Percentiles rank a stretch among this genome's conserved stretches.
Conservation (phyloP, 2,797 vertebrate genomes). For the Gymnothorax reevesii region DNA sequence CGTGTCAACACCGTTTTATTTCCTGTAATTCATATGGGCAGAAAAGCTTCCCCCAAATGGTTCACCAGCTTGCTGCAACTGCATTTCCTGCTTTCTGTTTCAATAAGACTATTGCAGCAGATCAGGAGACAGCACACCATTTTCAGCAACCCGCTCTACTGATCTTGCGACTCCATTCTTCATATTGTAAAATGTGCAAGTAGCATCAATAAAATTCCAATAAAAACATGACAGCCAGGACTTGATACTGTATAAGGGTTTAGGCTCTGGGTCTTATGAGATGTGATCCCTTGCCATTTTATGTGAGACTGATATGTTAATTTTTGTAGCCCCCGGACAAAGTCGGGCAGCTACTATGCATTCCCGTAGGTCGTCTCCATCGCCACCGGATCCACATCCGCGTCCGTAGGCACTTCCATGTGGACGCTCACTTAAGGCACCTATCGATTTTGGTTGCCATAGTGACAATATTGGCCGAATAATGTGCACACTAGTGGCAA, state of each 20-base stretch:
- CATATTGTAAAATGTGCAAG: neutral
- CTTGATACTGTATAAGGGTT: neutral
- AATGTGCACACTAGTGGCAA: too few species aligned
- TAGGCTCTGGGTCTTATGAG: neutral
- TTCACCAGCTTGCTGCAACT: neutral
- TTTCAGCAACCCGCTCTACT: neutral
- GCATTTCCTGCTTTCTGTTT: neutral
- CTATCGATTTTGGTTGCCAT: too few species aligned
- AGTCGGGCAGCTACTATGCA: too few species aligned
- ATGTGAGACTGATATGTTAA: neutral
- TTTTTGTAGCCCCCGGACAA: too few species aligned
- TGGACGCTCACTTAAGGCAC: too few species aligned
- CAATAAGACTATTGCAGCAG: neutral
- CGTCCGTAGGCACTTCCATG: too few species aligned
- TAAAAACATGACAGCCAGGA: neutral
- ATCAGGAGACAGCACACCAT: neutral
- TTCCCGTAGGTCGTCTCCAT: too few species aligned
- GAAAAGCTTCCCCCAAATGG: neutral
- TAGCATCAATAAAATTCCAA: neutral
- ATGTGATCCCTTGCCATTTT: neutral
- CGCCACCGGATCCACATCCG: too few species aligned
- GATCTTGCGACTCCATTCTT: neutral
- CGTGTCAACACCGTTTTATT: constrained; percentile 1
- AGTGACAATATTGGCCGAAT: too few species aligned
- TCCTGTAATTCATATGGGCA: neutral